Evolutionary conservation across 2,113 vertebrate genomes (phyloP).

Genomic region (Corythoichthys haematopterus): DNA sequence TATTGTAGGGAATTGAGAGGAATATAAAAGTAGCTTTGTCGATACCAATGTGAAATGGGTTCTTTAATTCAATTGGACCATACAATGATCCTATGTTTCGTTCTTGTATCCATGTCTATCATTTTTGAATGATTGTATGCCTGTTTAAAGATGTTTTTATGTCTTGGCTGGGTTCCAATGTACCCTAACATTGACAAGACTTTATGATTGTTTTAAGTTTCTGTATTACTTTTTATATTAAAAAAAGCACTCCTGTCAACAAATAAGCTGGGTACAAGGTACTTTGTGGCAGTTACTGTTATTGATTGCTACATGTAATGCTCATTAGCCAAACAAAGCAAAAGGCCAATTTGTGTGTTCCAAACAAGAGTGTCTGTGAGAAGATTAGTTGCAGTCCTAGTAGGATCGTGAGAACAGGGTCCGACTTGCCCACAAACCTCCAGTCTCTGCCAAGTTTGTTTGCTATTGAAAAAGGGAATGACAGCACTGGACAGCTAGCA

Average conservation of each 20-base stretch:
- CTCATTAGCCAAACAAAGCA: slow-evolving; percentile 47
- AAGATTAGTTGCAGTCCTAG: slow-evolving; percentile 74
- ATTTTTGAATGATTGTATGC: slow-evolving; percentile 72
- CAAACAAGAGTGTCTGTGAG: slow-evolving; percentile 81
- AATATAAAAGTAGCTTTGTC: slow-evolving; percentile 51
- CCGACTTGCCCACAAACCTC: slow-evolving; percentile 73
- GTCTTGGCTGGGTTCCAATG: slow-evolving; percentile 50
- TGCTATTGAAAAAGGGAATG: slow-evolving; percentile 74
- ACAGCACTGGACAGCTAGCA: slow-evolving; percentile 87
- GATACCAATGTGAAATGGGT: slow-evolving; percentile 76
- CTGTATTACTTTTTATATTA: slow-evolving; percentile 80
- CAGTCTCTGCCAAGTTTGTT: slow-evolving; percentile 80
- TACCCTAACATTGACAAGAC: slow-evolving; percentile 66
- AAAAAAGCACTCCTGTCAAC: slow-evolving; percentile 87
- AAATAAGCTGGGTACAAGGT: slow-evolving; percentile 85
- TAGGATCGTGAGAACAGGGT: slow-evolving; percentile 77
- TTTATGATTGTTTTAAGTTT: slow-evolving; percentile 76
- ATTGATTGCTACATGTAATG: slow-evolving; percentile 57
- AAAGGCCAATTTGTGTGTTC: slow-evolving; percentile 68
- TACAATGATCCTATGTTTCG: slow-evolving; percentile 64
- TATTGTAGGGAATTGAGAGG: background rate
- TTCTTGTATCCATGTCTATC: slow-evolving; percentile 42
- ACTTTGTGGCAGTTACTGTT: slow-evolving; percentile 78
- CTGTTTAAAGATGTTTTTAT: slow-evolving; percentile 73
- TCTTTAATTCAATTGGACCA: slow-evolving; percentile 76